Percentiles rank a stretch among this genome's conserved stretches.
Conservation (phyloP, 2,888 invertebrate species). For the Andricus quercusramuli region DNA sequence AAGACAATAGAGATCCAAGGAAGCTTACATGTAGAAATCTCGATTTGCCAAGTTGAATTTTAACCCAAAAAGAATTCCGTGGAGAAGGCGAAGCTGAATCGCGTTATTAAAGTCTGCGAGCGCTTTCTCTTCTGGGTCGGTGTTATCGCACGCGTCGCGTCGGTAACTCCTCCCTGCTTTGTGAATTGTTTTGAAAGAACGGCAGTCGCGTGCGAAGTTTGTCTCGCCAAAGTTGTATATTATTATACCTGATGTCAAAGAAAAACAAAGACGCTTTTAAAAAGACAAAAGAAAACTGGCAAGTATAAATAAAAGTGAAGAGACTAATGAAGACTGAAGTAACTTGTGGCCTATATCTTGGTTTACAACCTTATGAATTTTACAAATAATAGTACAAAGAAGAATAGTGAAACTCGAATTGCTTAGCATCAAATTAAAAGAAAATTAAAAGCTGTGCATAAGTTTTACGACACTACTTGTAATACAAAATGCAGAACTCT, state of each 20-base stretch:
- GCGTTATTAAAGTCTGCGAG: constrained; percentile 64
- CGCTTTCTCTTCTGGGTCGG: constrained; percentile 39
- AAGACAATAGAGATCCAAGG: background rate
- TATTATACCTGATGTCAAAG: constrained; percentile 15
- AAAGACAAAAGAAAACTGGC: background rate
- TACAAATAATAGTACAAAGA: background rate
- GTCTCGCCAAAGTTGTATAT: constrained; percentile 50
- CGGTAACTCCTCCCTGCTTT: constrained; percentile 52
- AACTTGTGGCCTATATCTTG: background rate
- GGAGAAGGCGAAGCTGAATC: constrained; percentile 53
- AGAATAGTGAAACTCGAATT: background rate
- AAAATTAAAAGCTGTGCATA: background rate
- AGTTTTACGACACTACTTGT: background rate
- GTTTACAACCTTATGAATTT: background rate
- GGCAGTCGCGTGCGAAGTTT: constrained; percentile 49
- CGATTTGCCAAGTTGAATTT: constrained; percentile 62
- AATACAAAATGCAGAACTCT: background rate
- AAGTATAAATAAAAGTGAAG: background rate
- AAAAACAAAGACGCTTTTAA: background rate
- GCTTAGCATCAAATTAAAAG: background rate
- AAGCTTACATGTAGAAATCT: constrained; percentile 42
- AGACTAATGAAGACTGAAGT: background rate
- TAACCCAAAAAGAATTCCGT: constrained; percentile 64
- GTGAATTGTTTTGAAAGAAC: constrained; percentile 60
- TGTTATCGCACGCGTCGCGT: constrained; percentile 52